phyloP scores from a whole-genome alignment of 2,797 vertebrate genomes.

The Microchirus variegatus region DNA sequence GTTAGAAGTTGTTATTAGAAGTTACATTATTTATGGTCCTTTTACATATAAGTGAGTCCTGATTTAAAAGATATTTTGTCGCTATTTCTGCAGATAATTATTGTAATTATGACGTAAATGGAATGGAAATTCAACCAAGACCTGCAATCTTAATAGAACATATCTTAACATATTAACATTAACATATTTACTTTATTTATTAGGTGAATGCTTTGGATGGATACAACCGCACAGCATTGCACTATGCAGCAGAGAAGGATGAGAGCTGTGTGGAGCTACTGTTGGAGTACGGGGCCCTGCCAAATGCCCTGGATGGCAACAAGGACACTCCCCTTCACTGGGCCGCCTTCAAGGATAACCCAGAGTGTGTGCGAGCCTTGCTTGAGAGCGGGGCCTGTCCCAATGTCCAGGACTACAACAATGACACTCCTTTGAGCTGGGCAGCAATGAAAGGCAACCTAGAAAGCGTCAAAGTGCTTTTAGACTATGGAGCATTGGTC shows the following conservation, averaged over 20 bases:
- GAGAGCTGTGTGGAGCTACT: slow-evolving; percentile 94
- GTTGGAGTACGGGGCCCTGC: slow-evolving; percentile 91
- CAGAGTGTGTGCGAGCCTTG: slow-evolving; percentile 89
- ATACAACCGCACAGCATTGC: slow-evolving; percentile 94
- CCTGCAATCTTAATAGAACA: no score
- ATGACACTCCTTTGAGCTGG: slow-evolving; percentile 96
- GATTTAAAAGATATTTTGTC: no score
- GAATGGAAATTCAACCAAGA: no score
- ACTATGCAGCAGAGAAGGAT: slow-evolving; percentile 96
- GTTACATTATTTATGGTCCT: no score
- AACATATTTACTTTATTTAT: slow-evolving; percentile 21
- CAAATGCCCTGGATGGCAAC: slow-evolving; percentile 93
- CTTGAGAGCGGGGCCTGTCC: slow-evolving; percentile 90
- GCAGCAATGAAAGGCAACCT: slow-evolving; percentile 97
- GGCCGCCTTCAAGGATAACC: slow-evolving; percentile 97
- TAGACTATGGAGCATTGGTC: slow-evolving; percentile 92
- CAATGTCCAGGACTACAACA: slow-evolving; percentile 92
- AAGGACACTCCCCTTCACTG: slow-evolving; percentile 97
- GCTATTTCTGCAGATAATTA: no score
- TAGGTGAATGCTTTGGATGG: slow-evolving; percentile 96
- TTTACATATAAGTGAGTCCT: no score
- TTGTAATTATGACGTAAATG: no score
- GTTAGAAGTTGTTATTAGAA: no score
- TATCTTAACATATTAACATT: no score
- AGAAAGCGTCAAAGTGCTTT: slow-evolving; percentile 91